These are phyloP conservation scores for Tipula confusa DNA, from an alignment of 2,888 invertebrate genomes.

Conservation along the genomic window DNA sequence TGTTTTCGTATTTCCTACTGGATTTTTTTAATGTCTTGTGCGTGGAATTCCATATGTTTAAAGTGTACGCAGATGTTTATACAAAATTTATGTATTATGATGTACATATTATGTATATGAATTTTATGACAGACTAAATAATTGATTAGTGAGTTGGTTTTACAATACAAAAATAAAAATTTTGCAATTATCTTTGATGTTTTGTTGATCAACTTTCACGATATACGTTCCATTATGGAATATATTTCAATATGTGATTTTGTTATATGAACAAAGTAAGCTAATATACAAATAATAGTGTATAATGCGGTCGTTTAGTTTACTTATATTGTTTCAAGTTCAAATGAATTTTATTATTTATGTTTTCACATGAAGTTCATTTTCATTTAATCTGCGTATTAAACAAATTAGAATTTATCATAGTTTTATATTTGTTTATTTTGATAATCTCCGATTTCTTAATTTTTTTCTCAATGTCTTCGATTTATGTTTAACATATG, in stretches of 20 bases:
- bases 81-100: too few relatives aligned
- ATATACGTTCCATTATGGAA: background rate
- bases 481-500: background rate
- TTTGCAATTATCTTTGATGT: background rate
- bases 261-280: background rate
- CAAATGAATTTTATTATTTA: background rate
- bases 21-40: conserved; percentile 12
- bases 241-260: background rate
- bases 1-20: background rate
- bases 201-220: background rate
- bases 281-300: background rate
- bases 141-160: background rate
- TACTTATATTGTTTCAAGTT: background rate
- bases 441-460: background rate
- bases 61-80: background rate
- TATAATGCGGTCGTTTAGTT: background rate
- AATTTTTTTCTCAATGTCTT: background rate
- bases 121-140: conserved; percentile 25
- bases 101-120: background rate
- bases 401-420: background rate
- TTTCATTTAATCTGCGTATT: background rate
- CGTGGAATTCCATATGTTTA: conserved; percentile 25
- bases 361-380: background rate
- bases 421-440: background rate
- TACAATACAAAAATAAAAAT: background rate